Percentiles rank a stretch among this genome's conserved stretches.
These are phyloP conservation scores for Liparis tanakae DNA, from an alignment of 2,797 vertebrate genomes.

Conservation along the genomic window DNA sequence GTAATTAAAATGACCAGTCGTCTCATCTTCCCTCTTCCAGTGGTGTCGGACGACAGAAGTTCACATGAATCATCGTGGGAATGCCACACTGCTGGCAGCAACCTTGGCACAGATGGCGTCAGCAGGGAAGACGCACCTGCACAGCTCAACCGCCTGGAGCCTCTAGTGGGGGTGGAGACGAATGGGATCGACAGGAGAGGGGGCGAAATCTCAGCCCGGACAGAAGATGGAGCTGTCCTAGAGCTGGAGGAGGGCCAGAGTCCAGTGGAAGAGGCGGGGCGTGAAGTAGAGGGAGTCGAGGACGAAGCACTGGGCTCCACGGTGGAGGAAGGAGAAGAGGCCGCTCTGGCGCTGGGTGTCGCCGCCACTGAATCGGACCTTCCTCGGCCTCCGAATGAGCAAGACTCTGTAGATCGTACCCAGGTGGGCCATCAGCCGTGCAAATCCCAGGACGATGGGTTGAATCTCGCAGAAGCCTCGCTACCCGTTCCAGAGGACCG, in stretches of 20 bases:
- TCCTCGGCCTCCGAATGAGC: constrained; percentile 50
- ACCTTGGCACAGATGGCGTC: constrained; percentile 80
- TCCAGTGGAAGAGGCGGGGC: constrained; percentile 73
- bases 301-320: constrained; percentile 67
- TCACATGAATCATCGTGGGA: constrained; percentile 76
- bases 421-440: constrained; percentile 19
- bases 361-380: constrained; percentile 47
- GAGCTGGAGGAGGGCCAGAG: constrained; percentile 77
- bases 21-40: constrained; percentile 71
- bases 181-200: constrained; percentile 77
- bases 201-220: constrained; percentile 75
- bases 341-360: constrained; percentile 69
- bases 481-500: constrained; percentile 38
- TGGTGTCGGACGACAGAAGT: constrained; percentile 78
- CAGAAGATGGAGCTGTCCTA: constrained; percentile 62
- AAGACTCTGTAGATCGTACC: constrained; percentile 8
- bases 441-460: constrained; percentile 29
- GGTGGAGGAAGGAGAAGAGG: constrained; percentile 80
- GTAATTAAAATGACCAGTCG: constrained; percentile 71
- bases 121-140: constrained; percentile 74
- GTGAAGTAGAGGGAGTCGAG: constrained; percentile 65
- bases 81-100: constrained; percentile 65
- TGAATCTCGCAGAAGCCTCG: constrained; percentile 27
- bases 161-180: constrained; percentile 60
- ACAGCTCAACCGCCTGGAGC: constrained; percentile 66